phyloP scores from a whole-genome alignment of 2,888 invertebrate genomes.

The Phrixothrix hirtus region DNA sequence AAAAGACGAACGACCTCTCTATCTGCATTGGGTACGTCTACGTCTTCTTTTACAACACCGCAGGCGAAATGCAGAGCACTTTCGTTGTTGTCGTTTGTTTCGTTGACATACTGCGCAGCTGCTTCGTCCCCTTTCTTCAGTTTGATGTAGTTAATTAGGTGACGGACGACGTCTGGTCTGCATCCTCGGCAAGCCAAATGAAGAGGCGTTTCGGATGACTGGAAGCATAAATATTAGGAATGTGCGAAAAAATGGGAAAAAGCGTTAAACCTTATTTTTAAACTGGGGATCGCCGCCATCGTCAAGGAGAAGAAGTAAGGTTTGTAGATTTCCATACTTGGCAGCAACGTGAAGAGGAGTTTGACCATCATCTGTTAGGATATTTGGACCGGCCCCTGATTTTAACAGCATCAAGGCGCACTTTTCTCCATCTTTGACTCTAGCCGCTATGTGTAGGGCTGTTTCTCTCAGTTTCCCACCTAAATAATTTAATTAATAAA shows the following conservation, averaged over 20 bases:
- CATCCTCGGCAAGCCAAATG: slow-evolving; percentile 91
- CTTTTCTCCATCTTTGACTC: slow-evolving; percentile 86
- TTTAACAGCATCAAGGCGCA: slow-evolving; percentile 97
- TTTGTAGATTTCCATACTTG: slow-evolving; percentile 85
- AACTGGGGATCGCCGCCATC: slow-evolving; percentile 93
- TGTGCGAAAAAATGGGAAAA: not conserved
- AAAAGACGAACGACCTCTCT: slow-evolving; percentile 88
- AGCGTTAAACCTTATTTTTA: slow-evolving; percentile 79
- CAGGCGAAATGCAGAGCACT: slow-evolving; percentile 94
- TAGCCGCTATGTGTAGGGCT: slow-evolving; percentile 94
- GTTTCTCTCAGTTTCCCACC: slow-evolving; percentile 90
- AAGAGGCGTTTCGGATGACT: slow-evolving; percentile 94
- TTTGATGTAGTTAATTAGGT: slow-evolving; percentile 83
- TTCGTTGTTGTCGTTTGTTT: slow-evolving; percentile 89
- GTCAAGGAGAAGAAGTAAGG: slow-evolving; percentile 82
- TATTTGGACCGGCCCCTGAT: slow-evolving; percentile 95
- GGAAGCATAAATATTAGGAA: slow-evolving; percentile 25
- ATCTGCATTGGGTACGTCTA: slow-evolving; percentile 71
- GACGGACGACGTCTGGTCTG: slow-evolving; percentile 81
- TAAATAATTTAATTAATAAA: slow-evolving; percentile 34
- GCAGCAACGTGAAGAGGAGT: slow-evolving; percentile 97
- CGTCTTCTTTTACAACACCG: slow-evolving; percentile 82
- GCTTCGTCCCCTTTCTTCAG: slow-evolving; percentile 74
- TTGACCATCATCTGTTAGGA: slow-evolving; percentile 93
- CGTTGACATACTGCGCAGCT: slow-evolving; percentile 84